Base-by-base conservation (phyloP, 2,797 vertebrate genomes). In the Myotis pilosus region DNA sequence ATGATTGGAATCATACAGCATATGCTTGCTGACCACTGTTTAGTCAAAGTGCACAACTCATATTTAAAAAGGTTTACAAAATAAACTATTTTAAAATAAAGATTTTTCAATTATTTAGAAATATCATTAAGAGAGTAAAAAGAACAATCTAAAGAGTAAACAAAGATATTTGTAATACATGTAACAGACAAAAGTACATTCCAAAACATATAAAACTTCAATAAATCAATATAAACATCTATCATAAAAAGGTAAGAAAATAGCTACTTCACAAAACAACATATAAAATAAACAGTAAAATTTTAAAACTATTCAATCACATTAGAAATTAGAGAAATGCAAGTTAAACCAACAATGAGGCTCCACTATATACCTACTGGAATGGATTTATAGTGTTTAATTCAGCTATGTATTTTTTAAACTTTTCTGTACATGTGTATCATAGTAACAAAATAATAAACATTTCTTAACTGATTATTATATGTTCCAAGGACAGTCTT, bases 1-100 rank as follows among this genome's bases (percentile, higher is more conserved):
- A 75, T 38, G 7, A 84, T 36, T 74, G 2, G 33, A 68, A 57
- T 55, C 64, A 89, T 7, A 86, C 11, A 55, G 13, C 12, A 57
- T 33, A 51, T 62, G 20, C 16, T 87, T 82, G 57, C 36, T 74
- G n/a, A 62, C 2, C 15, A 80, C 16, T 74, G 23, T 84, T 69
- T 47, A 89, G 60, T 38, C 38, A 75, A 92, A 78, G 79, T 64
- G 1, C 84, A 38, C 1, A 89, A 53, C 64, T 80, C 9, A 41
- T 57, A 44, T 23, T 25, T 30, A 25, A 51, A 94, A 79, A 84
- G 4, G 2, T 62, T 51, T 83, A 49, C 49, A 44, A 88, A 87
- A 30, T 84, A 23, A 83, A 38, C 8, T 76, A 13, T 66, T 57
- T 47, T 87, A 89, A 71, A 80, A 86, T 71, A 84, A 83, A 96